phyloP scores from a whole-genome alignment of 2,113 vertebrate species.

The Labeo rohita region DNA sequence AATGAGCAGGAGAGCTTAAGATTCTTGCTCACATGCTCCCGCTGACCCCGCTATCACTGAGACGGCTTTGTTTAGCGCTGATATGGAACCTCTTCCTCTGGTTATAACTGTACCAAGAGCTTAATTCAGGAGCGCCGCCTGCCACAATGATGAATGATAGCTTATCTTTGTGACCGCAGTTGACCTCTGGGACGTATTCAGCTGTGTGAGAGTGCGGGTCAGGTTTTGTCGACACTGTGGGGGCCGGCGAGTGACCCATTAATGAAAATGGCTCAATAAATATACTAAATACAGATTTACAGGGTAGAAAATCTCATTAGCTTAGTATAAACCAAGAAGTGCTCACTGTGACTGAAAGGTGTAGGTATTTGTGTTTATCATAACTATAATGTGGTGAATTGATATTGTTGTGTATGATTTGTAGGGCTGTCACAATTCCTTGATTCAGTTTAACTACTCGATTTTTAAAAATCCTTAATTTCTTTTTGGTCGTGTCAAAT shows the following conservation, averaged over 20 bases:
- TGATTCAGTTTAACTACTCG: no score
- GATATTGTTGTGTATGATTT: not conserved
- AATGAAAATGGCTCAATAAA: not conserved
- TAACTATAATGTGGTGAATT: not conserved
- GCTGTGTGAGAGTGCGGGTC: slow-evolving; percentile 8
- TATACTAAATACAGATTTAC: not conserved
- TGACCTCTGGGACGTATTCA: slow-evolving; percentile 25
- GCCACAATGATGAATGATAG: slow-evolving; percentile 41
- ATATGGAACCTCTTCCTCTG: slow-evolving; percentile 23
- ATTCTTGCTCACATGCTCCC: not conserved
- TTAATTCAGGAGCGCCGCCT: slow-evolving; percentile 41
- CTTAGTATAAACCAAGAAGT: not conserved
- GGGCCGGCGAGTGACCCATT: not conserved
- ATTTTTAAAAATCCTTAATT: no score
- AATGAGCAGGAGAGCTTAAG: slow-evolving; percentile 36
- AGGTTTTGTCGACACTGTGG: not conserved
- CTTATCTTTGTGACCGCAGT: slow-evolving; percentile 30
- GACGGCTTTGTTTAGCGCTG: slow-evolving; percentile 13
- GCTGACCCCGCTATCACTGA: not conserved
- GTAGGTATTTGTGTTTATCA: not conserved
- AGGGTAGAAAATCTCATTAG: no score
- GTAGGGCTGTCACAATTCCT: no score
- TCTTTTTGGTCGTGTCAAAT: no score
- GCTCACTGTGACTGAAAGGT: not conserved
- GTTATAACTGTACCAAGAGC: slow-evolving; percentile 27